phyloP scores from a whole-genome alignment of 1,140 invertebrate genomes.

The Oryzaephilus surinamensis region DNA sequence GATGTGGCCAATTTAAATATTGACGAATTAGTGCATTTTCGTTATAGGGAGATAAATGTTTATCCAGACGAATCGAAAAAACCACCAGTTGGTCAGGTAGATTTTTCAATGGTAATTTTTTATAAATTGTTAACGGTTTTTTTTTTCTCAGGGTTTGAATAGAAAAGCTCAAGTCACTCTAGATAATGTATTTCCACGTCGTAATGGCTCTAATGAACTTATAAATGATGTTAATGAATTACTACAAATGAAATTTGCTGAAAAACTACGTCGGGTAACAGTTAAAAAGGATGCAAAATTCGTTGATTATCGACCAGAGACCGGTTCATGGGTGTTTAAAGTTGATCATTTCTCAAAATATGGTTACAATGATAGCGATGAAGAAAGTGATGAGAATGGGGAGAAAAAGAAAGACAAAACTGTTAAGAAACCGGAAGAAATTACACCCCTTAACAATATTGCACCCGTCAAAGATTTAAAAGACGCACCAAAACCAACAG shows the following conservation, averaged over 20 bases:
- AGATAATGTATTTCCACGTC: slow-evolving; percentile 88
- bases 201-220: slow-evolving; percentile 69
- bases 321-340: slow-evolving; percentile 91
- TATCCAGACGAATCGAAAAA: slow-evolving; percentile 61
- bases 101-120: slow-evolving; percentile 4
- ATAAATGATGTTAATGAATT: slow-evolving; percentile 75
- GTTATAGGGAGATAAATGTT: slow-evolving; percentile 65
- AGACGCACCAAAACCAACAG: slow-evolving; percentile 7
- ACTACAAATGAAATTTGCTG: slow-evolving; percentile 74
- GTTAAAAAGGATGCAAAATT: slow-evolving; percentile 81
- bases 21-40: slow-evolving; percentile 71
- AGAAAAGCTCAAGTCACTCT: slow-evolving; percentile 84
- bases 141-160: slow-evolving; percentile 89
- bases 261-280: slow-evolving; percentile 73
- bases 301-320: slow-evolving; percentile 88
- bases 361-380: slow-evolving; percentile 81
- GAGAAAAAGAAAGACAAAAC: slow-evolving; percentile 13
- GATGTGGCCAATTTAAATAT: slow-evolving; percentile 84
- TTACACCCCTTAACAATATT: slow-evolving; percentile 3
- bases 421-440: background rate
- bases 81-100: slow-evolving; percentile 68
- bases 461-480: background rate
- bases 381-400: slow-evolving; percentile 49
- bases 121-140: slow-evolving; percentile 1
- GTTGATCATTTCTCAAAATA: slow-evolving; percentile 97